Conservation (phyloP, 2,113 vertebrate species). For the Gnathonemus longibarbis region DNA sequence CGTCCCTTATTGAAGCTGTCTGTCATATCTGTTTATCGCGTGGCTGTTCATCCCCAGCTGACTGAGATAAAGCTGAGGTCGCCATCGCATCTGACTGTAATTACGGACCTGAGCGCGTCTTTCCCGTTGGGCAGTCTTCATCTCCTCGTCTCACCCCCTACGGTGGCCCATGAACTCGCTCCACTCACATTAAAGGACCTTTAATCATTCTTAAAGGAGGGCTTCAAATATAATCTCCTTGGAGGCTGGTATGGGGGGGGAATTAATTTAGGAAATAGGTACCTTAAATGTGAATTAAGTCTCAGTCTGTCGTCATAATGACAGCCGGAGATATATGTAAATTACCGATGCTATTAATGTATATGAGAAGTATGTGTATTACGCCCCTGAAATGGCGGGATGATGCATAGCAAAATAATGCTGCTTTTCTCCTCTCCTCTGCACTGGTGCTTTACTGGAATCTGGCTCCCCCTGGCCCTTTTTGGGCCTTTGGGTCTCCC, state of each 20-base stretch:
- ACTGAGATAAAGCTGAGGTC: background rate
- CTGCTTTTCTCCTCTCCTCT: background rate
- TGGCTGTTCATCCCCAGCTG: conserved; percentile 36
- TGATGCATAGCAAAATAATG: background rate
- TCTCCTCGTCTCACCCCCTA: conserved; percentile 38
- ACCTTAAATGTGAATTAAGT: conserved; percentile 7
- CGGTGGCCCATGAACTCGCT: conserved; percentile 41
- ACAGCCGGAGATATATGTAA: conserved; percentile 3
- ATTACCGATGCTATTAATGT: background rate
- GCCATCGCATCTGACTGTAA: conserved; percentile 15
- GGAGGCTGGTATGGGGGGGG: conserved; percentile 44
- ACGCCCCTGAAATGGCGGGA: background rate
- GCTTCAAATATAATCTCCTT: conserved; percentile 46
- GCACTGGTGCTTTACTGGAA: background rate
- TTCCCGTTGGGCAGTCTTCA: conserved; percentile 34
- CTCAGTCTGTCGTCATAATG: background rate
- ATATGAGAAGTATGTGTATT: background rate
- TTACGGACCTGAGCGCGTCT: conserved; percentile 35
- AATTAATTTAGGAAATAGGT: conserved; percentile 31
- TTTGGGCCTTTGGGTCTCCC: background rate
- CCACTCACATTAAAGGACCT: conserved; percentile 56
- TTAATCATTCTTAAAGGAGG: conserved; percentile 37
- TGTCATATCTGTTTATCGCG: conserved; percentile 58
- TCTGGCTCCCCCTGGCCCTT: background rate
- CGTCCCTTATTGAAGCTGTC: conserved; percentile 61